Evolutionary conservation across 2,888 invertebrate species (phyloP).

Genomic region (Polia nebulosa): DNA sequence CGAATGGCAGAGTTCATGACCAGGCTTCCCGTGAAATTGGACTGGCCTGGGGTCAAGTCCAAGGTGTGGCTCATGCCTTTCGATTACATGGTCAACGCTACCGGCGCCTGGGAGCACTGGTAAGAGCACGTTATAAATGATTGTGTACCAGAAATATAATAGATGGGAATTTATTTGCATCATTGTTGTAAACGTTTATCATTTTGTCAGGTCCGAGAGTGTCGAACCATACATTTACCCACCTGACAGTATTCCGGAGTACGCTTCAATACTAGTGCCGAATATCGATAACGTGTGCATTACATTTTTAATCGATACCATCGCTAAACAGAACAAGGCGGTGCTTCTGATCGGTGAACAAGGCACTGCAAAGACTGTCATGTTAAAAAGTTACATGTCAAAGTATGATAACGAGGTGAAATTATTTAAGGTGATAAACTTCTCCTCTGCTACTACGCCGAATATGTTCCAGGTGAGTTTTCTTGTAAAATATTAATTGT

Average conservation of each 20-base stretch:
- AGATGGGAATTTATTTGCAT: not conserved
- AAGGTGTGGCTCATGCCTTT: slow-evolving; percentile 94
- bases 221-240: slow-evolving; percentile 95
- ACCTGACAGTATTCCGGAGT: slow-evolving; percentile 93
- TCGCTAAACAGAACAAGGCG: slow-evolving; percentile 95
- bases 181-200: not conserved
- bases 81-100: slow-evolving; percentile 94
- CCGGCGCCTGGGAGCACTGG: slow-evolving; percentile 97
- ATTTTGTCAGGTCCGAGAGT: slow-evolving; percentile 85
- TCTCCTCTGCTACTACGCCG: slow-evolving; percentile 97
- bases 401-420: slow-evolving; percentile 95
- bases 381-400: slow-evolving; percentile 96
- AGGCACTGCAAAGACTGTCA: slow-evolving; percentile 97
- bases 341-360: slow-evolving; percentile 97
- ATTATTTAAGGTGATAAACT: slow-evolving; percentile 95
- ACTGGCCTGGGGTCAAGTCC: slow-evolving; percentile 93
- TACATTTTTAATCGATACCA: slow-evolving; percentile 95
- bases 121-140: slow-evolving; percentile 57
- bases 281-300: slow-evolving; percentile 97
- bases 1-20: slow-evolving; percentile 94
- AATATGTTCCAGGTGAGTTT: slow-evolving; percentile 95
- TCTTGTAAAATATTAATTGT: not conserved
- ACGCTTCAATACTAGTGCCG: slow-evolving; percentile 95
- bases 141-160: not conserved
- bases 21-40: slow-evolving; percentile 92